Evolutionary conservation across 1,140 invertebrate species (phyloP).

Genomic region (Papilio polyxenes): DNA sequence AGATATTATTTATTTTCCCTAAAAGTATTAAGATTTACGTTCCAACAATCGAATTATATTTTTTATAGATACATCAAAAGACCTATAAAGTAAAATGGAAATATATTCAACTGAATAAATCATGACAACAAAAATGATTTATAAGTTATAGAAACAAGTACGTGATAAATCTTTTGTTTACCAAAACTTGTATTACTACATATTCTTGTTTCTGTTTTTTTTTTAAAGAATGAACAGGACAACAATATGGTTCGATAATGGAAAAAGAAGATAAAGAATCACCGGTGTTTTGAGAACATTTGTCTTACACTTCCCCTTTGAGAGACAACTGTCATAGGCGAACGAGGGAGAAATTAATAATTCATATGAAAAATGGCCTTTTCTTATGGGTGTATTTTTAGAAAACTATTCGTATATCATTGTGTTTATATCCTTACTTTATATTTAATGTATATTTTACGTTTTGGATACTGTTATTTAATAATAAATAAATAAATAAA

Average conservation of each 20-base stretch:
- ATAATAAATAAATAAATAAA: no score
- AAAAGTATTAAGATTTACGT: not conserved
- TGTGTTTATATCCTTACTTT: not conserved
- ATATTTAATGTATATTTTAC: not conserved
- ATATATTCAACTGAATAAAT: not conserved
- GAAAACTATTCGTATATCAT: not conserved
- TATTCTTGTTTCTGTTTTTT: not conserved
- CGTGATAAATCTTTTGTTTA: constrained; percentile 8
- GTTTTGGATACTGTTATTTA: no score
- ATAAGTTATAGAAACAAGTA: not conserved
- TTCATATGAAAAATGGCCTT: not conserved
- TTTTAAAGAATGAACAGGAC: not conserved
- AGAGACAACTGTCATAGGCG: constrained; percentile 1
- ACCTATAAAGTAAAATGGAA: not conserved
- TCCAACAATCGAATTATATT: not conserved
- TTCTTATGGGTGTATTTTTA: not conserved
- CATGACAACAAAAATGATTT: not conserved
- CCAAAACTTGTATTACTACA: not conserved
- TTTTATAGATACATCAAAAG: not conserved
- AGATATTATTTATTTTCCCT: not conserved
- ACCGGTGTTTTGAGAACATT: not conserved
- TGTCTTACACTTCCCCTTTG: not conserved
- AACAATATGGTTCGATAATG: not conserved
- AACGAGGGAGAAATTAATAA: not conserved
- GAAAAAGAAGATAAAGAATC: not conserved